Base-by-base conservation (phyloP, 2,113 vertebrate genomes). In the Hypomesus transpacificus region DNA sequence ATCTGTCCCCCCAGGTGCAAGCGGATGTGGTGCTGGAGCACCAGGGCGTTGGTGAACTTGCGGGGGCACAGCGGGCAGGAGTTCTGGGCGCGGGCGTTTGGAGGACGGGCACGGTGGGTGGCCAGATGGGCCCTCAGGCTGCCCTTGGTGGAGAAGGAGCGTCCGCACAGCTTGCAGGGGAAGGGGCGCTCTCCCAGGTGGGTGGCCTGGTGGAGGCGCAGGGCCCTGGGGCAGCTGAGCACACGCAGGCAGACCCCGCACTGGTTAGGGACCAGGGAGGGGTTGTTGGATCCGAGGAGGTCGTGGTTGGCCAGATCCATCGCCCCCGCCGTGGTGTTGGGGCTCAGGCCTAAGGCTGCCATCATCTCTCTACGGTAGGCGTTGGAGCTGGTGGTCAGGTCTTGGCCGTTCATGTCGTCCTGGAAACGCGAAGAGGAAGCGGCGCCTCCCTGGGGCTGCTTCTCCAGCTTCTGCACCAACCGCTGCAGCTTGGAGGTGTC, bases 21-120 rank as follows among this genome's bases (percentile, higher is more conserved):
- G 14, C 94, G 93, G 63, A 97, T 94, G 34, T 96, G 95, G 76
- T 96, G 95, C 86, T 96, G 95, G 64, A 97, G 93, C 71, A 93
- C 94, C 21, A 96, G 91, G 0, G 95, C 95, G 2, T 97, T 96
- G 53, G 95, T 95, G 84, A 97, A 96, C 77, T 95, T 96, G 69
- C 94, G 94, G 67, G 95, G 95, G 85, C 95, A 97, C 69, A 97
- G 91, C 0, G 95, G 95, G 78, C 95, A 97, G 64, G 95, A 97
- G 90, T 96, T 95, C 53, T 94, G 89, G 18, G 93, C 92, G 2
- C 94, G 92, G 73, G 93, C 86, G 0, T 92, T 92, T 13, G 93
- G 90, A 0, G 95, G 93, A 46, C 94, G 94, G n/a, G 94, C 89
- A 18, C 94, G 94, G 83, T 96, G 94, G 62, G 93, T 95, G 76